Percentiles rank a stretch among this genome's conserved stretches.
Conservation (phyloP, 2,113 vertebrate genomes). For the Ardeotis arabs region DNA sequence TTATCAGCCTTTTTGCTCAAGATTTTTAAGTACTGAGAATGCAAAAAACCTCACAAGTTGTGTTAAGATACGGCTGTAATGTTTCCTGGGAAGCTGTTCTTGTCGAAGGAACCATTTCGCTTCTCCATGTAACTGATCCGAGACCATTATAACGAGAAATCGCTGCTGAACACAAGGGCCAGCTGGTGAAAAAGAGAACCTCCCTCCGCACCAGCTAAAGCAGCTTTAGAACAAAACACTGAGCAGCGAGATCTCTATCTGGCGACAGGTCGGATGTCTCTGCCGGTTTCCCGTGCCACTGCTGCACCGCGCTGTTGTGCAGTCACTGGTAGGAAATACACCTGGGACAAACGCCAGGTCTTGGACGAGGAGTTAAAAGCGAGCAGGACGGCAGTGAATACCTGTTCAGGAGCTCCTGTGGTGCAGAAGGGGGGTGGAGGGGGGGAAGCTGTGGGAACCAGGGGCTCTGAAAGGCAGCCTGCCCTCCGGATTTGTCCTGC, state of each 20-base stretch:
- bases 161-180: background rate
- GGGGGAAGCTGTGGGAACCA: background rate
- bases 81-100: background rate
- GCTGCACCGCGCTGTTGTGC: background rate
- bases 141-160: background rate
- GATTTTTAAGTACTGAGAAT: background rate
- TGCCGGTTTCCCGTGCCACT: background rate
- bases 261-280: background rate
- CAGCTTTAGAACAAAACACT: background rate
- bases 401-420: background rate
- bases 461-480: background rate
- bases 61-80: fast-evolving
- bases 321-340: background rate
- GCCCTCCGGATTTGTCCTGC: background rate
- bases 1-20: background rate
- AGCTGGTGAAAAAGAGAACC: background rate
- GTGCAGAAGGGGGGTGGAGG: background rate
- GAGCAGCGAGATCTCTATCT: background rate
- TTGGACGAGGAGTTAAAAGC: background rate
- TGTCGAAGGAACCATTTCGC: background rate
- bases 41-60: fast-evolving
- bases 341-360: background rate
- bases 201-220: background rate
- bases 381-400: fast-evolving
- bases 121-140: background rate